Percentiles rank a stretch among this genome's conserved stretches.
Evolutionary conservation across 2,888 invertebrate species (phyloP).

Genomic region (Dinocampus coccinellae): DNA sequence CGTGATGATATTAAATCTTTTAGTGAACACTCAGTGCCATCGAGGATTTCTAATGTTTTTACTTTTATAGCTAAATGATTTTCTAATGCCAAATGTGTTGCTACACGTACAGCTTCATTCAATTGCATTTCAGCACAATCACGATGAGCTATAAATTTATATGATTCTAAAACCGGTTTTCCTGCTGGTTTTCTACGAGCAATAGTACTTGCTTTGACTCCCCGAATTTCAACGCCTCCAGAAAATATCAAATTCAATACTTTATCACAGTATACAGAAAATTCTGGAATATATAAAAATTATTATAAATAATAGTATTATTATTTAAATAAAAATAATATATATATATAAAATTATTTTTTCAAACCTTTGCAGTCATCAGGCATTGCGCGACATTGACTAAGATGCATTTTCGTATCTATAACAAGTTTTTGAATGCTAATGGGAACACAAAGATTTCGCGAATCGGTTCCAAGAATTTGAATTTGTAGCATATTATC

Average conservation of each 20-base stretch:
- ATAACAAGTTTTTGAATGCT: constrained; percentile 73
- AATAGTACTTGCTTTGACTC: constrained; percentile 73
- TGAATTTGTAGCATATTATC: constrained; percentile 79
- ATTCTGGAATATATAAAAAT: constrained; percentile 67
- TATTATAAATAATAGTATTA: not conserved
- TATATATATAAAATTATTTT: not conserved
- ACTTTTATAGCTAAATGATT: constrained; percentile 65
- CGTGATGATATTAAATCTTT: constrained; percentile 70
- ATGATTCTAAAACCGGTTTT: constrained; percentile 72
- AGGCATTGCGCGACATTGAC: constrained; percentile 50
- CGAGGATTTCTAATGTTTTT: constrained; percentile 62
- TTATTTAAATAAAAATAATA: too few relatives aligned
- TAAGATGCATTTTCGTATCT: constrained; percentile 70
- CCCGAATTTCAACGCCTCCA: constrained; percentile 75
- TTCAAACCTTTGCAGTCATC: constrained; percentile 56
- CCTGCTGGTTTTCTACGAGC: constrained; percentile 70
- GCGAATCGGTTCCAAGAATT: constrained; percentile 69
- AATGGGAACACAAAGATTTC: constrained; percentile 73
- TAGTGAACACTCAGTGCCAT: constrained; percentile 50
- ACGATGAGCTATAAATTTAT: constrained; percentile 72
- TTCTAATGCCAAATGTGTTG: constrained; percentile 72
- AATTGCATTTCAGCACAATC: constrained; percentile 55
- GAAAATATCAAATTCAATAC: constrained; percentile 59
- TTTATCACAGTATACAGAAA: constrained; percentile 63
- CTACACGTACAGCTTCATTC: constrained; percentile 57